Evolutionary conservation across 2,113 vertebrate species (phyloP), one percentile per base, ranked within the genome.

Genomic region (Paramormyrops kingsleyae): DNA sequence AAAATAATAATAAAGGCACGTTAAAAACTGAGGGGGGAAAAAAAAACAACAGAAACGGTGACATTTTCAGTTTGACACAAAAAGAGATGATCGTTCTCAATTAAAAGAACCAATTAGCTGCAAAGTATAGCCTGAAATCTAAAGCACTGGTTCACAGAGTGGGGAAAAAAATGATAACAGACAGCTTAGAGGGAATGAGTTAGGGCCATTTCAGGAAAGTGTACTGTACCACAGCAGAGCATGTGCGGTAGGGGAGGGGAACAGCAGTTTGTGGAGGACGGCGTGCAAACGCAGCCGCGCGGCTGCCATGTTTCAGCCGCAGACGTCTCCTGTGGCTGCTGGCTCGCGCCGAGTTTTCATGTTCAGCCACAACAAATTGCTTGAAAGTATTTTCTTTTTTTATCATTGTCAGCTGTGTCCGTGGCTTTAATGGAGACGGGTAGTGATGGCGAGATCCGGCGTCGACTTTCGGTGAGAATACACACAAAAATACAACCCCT

Each of bases 361-460:
- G 77, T 88, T 88, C 49, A 80, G 84, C 66, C 86, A 62, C 90
- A 91, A 83, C 88, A 91, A 90, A 91, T 88, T 91, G 42, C 42
- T 42, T 46, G 90, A 27, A 89, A 27, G 50, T 42, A 74, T 70
- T 70, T 4, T 70, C n/a, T 31, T 70, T 70, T 70, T 70, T 88
- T 87, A 91, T 89, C 66, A 80, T 88, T 21, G 52, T 88, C 85
- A 90, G 83, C 35, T 50, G 56, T 17, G 35, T 17, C 50, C 53
- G n/a, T 19, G 49, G 74, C 46, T 88, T 90, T 88, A 88, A 90
- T 84, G 44, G 89, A 42, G 47, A 90, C 17, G 17, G 66, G 83
- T 50, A 42, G 77, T 2, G n/a, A 31, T 31, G 62, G 42, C 50
- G n/a, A 49, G 84, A 87, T 35, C 31, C 5, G 3, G 39, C 42